phyloP scores from a whole-genome alignment of 1,140 invertebrate genomes.

The Leptinotarsa undecemlineata region DNA sequence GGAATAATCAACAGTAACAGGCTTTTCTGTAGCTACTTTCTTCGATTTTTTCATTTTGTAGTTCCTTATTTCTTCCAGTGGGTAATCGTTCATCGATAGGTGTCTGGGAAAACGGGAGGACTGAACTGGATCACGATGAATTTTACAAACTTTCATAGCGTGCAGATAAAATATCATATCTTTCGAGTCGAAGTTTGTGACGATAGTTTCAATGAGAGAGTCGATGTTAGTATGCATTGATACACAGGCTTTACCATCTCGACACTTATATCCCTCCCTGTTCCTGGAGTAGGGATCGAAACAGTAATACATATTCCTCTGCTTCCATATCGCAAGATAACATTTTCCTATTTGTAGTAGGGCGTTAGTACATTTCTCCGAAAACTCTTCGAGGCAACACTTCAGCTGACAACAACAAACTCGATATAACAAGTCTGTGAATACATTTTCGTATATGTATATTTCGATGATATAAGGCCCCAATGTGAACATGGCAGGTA shows the following conservation, averaged over 20 bases:
- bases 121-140: slow-evolving; percentile 57
- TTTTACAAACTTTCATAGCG: slow-evolving; percentile 59
- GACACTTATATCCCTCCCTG: slow-evolving; percentile 52
- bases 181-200: slow-evolving; percentile 57
- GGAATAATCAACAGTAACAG: slow-evolving; percentile 47
- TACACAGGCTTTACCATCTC: slow-evolving; percentile 56
- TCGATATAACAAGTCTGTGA: slow-evolving; percentile 58
- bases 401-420: slow-evolving; percentile 56
- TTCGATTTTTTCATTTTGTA: slow-evolving; percentile 46
- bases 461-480: slow-evolving; percentile 61
- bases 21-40: slow-evolving; percentile 46
- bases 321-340: slow-evolving; percentile 59
- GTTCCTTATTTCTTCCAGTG: slow-evolving; percentile 44
- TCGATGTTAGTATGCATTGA: slow-evolving; percentile 58
- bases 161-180: slow-evolving; percentile 59
- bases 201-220: slow-evolving; percentile 55
- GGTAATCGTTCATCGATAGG: slow-evolving; percentile 49
- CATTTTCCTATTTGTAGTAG: slow-evolving; percentile 59
- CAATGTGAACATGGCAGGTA: slow-evolving; percentile 60
- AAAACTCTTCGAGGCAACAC: slow-evolving; percentile 56
- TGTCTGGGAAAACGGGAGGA: slow-evolving; percentile 46
- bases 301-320: slow-evolving; percentile 60
- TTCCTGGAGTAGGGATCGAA: slow-evolving; percentile 58
- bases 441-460: slow-evolving; percentile 58
- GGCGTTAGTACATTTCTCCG: slow-evolving; percentile 57